Evolutionary conservation across 2,888 invertebrate species (phyloP).

Genomic region (Mesodorylaimus sp.): DNA sequence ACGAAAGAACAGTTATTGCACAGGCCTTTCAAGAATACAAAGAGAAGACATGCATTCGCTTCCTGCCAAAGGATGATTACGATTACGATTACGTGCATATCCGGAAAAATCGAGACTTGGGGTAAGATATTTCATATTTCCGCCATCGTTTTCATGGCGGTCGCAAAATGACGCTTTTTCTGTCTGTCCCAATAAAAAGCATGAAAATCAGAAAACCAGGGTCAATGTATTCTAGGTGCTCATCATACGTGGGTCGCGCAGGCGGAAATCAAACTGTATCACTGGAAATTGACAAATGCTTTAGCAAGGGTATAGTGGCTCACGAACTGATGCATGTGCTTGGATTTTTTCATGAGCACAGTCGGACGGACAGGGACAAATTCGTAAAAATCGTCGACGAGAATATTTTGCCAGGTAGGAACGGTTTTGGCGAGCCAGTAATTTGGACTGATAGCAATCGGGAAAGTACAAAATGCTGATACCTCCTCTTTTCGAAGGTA

Average conservation of each 20-base stretch:
- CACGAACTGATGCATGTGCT: slow-evolving; percentile 53
- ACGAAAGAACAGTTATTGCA: slow-evolving; percentile 35
- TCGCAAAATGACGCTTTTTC: too few species aligned
- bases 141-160: too few species aligned
- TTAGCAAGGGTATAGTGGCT: slow-evolving; percentile 43
- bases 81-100: slow-evolving; percentile 41
- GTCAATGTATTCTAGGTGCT: slow-evolving; percentile 40
- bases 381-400: slow-evolving; percentile 54
- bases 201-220: too few species aligned
- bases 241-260: slow-evolving; percentile 53
- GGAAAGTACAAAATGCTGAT: neutral
- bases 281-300: slow-evolving; percentile 37
- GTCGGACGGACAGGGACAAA: slow-evolving; percentile 53
- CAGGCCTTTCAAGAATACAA: slow-evolving; percentile 44
- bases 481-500: slow-evolving; percentile 26
- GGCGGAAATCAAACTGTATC: slow-evolving; percentile 56
- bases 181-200: too few species aligned
- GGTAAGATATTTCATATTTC: slow-evolving; percentile 19
- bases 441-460: neutral
- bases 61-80: slow-evolving; percentile 42
- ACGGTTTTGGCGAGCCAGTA: slow-evolving; percentile 7
- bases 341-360: slow-evolving; percentile 63
- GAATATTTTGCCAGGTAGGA: slow-evolving; percentile 47
- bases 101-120: slow-evolving; percentile 36
- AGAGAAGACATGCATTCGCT: slow-evolving; percentile 45